phyloP scores from a whole-genome alignment of 2,113 vertebrate genomes.

The Pelecanus crispus region DNA sequence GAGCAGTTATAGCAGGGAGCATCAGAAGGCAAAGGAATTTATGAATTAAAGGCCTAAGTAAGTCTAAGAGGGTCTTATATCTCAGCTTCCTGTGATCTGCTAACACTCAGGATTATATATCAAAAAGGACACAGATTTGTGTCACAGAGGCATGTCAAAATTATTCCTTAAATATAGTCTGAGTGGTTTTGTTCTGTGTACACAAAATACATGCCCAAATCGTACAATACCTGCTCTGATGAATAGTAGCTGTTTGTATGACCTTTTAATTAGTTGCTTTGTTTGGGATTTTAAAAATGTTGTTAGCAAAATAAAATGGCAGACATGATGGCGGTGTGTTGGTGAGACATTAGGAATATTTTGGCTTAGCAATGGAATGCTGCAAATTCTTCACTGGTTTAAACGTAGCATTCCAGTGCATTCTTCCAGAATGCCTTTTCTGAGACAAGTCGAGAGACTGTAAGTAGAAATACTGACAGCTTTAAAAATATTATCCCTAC shows the following conservation, averaged over 20 bases:
- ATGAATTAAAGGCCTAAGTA: slow-evolving; percentile 5
- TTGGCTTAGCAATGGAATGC: neutral
- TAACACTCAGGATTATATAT: neutral
- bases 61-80: neutral
- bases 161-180: neutral
- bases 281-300: neutral
- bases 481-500: neutral
- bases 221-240: neutral
- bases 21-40: neutral
- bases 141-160: neutral
- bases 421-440: neutral
- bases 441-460: neutral
- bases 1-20: neutral
- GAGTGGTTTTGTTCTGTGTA: neutral
- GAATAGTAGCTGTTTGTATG: neutral
- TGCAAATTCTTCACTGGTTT: neutral
- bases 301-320: neutral
- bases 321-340: neutral
- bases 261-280: neutral
- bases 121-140: neutral
- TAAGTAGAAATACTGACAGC: neutral
- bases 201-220: neutral
- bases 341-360: neutral
- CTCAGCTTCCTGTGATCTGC: slow-evolving; percentile 17
- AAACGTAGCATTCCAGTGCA: neutral